A percentile compares a stretch with the other conserved stretches of the same genome.
Evolutionary conservation across 1,140 invertebrate genomes (phyloP).

Genomic region (Drosophila melanica): DNA sequence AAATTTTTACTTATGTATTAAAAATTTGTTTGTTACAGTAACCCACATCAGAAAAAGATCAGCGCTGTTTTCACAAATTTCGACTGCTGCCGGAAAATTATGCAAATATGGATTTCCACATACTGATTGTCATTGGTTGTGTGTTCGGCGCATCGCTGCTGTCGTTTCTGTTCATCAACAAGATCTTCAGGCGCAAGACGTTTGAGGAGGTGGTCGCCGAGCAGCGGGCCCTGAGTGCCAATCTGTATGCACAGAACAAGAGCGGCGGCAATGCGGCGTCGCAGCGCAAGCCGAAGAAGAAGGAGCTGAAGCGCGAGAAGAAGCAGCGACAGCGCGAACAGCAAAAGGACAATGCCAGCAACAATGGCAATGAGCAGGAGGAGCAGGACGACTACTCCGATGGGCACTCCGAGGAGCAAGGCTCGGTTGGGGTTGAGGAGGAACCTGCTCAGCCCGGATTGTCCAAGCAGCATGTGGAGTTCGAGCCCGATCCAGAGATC

Average conservation of each 20-base stretch:
- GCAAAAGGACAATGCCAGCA: conserved; percentile 59
- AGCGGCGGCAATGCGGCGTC: conserved; percentile 48
- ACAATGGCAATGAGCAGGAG: conserved; percentile 61
- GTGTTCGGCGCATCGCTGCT: conserved; percentile 80
- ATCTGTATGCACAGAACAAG: conserved; percentile 74
- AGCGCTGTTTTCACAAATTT: conserved; percentile 1
- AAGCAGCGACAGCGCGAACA: conserved; percentile 72
- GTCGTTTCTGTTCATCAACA: conserved; percentile 81
- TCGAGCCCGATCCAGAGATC: conserved; percentile 81
- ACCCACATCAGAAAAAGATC: conserved; percentile 12
- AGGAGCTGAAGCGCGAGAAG: conserved; percentile 80
- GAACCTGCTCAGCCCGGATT: conserved; percentile 51
- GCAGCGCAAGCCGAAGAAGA: conserved; percentile 72
- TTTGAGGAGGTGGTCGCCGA: conserved; percentile 82
- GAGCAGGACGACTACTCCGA: conserved; percentile 79
- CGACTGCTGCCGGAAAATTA: conserved; percentile 55
- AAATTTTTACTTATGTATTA: too few species aligned
- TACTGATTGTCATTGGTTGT: conserved; percentile 81
- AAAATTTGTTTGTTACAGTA: conserved; percentile 31
- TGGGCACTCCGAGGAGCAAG: conserved; percentile 75
- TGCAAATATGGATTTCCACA: conserved; percentile 84
- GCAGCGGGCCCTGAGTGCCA: conserved; percentile 75
- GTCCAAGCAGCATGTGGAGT: conserved; percentile 83
- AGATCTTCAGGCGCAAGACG: conserved; percentile 80
- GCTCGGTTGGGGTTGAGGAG: conserved; percentile 63